phyloP scores from a whole-genome alignment of 2,888 invertebrate species.

The Maniola hyperantus region DNA sequence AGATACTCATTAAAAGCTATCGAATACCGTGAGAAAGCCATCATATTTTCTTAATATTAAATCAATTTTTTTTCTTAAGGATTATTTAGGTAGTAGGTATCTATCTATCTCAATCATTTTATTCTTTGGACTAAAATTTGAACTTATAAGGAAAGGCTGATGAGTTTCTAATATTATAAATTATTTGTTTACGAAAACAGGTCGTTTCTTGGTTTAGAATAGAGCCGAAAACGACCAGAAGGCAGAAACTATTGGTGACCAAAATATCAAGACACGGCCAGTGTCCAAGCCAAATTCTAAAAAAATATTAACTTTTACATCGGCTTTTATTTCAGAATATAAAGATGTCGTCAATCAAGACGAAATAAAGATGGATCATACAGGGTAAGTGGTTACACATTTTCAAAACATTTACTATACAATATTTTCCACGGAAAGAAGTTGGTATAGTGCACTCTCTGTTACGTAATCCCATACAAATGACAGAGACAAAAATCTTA shows the following conservation, averaged over 20 bases:
- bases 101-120: not conserved
- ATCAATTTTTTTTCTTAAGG: not conserved
- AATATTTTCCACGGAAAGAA: too few species aligned
- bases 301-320: not conserved
- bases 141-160: not conserved
- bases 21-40: conserved; percentile 50
- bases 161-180: conserved; percentile 10
- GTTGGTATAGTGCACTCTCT: too few species aligned
- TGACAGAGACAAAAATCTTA: too few species aligned
- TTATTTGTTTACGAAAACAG: not conserved
- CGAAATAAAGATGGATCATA: conserved; percentile 31
- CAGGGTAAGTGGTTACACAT: conserved; percentile 47
- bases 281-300: too few species aligned
- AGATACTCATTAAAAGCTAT: conserved; percentile 52
- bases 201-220: not conserved
- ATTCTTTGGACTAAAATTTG: not conserved
- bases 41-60: not conserved
- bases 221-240: not conserved
- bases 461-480: too few species aligned
- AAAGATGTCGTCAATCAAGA: conserved; percentile 26
- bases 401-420: too few species aligned
- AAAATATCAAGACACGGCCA: not conserved
- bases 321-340: conserved; percentile 14
- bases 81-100: not conserved
- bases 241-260: not conserved